Base-by-base conservation (phyloP, 2,113 vertebrate species). In the Bujurquina vittata region DNA sequence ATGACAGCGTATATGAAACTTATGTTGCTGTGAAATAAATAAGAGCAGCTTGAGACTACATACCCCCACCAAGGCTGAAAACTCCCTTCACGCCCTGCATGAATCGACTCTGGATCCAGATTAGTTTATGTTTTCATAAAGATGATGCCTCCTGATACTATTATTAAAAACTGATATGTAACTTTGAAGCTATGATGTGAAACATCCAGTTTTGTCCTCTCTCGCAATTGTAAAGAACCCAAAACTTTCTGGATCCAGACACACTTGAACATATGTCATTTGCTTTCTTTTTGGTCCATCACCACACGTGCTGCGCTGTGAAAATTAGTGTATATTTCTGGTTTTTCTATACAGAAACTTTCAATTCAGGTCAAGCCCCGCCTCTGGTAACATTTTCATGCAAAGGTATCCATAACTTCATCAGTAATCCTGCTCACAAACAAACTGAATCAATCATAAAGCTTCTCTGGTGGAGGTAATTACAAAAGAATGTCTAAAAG, bases 11-110 rank as follows among this genome's bases (percentile, higher is more conserved):
- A 72, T 29, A 74, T 43, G 67, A 31, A 83, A 88, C 31, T 77
- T 1, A 17, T 62, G 72, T 67, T 59, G 43, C 37, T 56, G 67
- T 46, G 43, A 75, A 89, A 89, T 81, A 87, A 88, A 89, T 84
- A 88, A 12, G 17, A 52, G 65, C 65, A 72, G 65, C 0, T 52
- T 52, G 10, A 52, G 65, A 54, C n/a, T 23, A 23, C 65, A 69
- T 20, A 31, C 43, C 43, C 31, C 43, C 65, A 20, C 43, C 49
- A 72, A 69, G 65, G 5, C 23, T 46, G 22, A 23, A 46, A 26
- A 46, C 26, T 9, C 40, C 40, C 22, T 31, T 15, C 43, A 52
- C n/a, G 46, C 40, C 22, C 22, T 31, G 22, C 43, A 52, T 31
- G 46, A n/a, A 52, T 10, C 0, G 2, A n/a, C 67, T 72, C 65